phyloP scores from a whole-genome alignment of 1,140 invertebrate genomes.

The Lepidotrigona ventralis region DNA sequence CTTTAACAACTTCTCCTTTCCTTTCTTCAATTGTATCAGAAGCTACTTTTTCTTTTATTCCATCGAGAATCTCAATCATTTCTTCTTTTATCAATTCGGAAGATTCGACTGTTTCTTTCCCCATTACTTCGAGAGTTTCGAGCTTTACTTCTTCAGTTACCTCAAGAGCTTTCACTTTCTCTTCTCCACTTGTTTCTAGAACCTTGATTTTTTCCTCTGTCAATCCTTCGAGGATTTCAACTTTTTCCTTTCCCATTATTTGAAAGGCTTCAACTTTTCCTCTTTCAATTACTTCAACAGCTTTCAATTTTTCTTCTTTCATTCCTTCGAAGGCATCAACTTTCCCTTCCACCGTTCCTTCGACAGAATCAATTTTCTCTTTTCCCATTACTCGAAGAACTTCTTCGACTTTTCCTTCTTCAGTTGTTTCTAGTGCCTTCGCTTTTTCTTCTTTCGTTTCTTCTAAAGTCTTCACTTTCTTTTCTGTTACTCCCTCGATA shows the following conservation, averaged over 20 bases:
- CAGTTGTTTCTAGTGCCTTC: neutral
- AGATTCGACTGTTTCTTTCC: neutral
- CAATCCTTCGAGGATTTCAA: neutral
- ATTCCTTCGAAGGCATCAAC: neutral
- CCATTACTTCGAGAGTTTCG: neutral
- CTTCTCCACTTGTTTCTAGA: neutral
- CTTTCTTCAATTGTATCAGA: too few relatives aligned
- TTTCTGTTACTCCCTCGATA: accelerated
- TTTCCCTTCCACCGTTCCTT: neutral
- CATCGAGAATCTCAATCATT: neutral
- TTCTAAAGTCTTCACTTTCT: accelerated
- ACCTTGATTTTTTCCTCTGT: neutral
- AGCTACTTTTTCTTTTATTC: neutral
- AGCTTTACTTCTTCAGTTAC: neutral
- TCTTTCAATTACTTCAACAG: neutral
- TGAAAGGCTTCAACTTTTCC: neutral
- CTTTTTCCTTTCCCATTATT: neutral
- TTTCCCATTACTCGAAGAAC: accelerated
- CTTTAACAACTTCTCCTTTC: neutral
- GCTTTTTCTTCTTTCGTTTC: accelerated
- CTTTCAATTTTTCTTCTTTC: neutral
- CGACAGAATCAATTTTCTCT: neutral
- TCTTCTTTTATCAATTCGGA: neutral
- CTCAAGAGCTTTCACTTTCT: neutral
- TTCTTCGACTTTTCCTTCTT: neutral